Base-by-base conservation (phyloP, 2,888 invertebrate genomes). In the Lumbricus terrestris region DNA sequence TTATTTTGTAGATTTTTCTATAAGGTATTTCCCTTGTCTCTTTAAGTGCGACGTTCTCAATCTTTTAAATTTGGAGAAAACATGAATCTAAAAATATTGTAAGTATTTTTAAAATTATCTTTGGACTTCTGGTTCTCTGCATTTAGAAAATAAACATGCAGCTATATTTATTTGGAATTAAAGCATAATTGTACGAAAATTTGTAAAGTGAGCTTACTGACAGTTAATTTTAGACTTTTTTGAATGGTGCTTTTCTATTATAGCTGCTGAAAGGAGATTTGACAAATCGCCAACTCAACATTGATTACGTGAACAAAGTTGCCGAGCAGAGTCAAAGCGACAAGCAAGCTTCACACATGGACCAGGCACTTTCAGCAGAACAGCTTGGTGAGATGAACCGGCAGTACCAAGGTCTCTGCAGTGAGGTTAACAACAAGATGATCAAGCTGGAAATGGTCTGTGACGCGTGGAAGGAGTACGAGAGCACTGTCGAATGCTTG, bases 261-360 rank as follows among this genome's bases (percentile, higher is more conserved):
- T 93, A 94, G 94, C 93, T 93, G 40, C 93, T 94, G 92, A 94
- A 94, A 92, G 93, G 94, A 37, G 94, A 94, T 88, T 91, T 94
- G 69, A 92, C 92, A 89, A 94, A 93, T 91, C 94, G 93, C 90
- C 94, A 94, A 91, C 91, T 94, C 90, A 94, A 94, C 11, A 92
- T 94, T 42, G 94, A 94, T 92, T 94, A 94, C 92, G 94, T 94
- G 37, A 94, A 94, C 92, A 94, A 94, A 92, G 91, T 92, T 35
- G 88, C 89, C 20, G 38, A 88, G 23, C 89, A 90, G 85, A 8
- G 69, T 69, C 47, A 47, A 47, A 34, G 23, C 42, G 34, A n/a
- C 91, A 90, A 18, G 90, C 29, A 37, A 33, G 42, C 89, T 89
- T 33, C n/a, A 8, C 88, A 47, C n/a, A 1, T n/a, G 40, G 35